Evolutionary conservation across 2,888 invertebrate genomes (phyloP).

Genomic region (Disparrhopalites patrizii): DNA sequence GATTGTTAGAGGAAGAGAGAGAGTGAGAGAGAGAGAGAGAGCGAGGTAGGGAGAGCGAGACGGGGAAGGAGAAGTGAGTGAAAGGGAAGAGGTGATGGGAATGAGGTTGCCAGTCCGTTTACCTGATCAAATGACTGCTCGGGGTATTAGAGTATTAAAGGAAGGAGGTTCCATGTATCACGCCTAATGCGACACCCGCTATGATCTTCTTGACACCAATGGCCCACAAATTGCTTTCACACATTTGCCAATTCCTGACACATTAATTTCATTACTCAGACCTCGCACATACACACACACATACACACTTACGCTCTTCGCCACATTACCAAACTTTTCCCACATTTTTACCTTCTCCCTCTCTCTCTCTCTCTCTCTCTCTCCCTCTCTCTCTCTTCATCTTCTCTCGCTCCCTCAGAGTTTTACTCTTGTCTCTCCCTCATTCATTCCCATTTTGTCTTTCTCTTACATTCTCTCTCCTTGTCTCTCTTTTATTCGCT

Average conservation of each 20-base stretch:
- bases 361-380: too few relatives aligned
- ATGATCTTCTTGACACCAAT: constrained; percentile 37
- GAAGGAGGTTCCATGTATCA: constrained; percentile 32
- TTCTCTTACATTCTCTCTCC: too few relatives aligned
- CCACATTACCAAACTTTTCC: constrained; percentile 12
- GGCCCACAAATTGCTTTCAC: constrained; percentile 37
- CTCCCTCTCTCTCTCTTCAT: too few relatives aligned
- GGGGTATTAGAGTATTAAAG: constrained; percentile 28
- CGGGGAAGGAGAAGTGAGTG: constrained; percentile 10
- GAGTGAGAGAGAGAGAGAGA: background rate
- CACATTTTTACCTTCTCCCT: background rate
- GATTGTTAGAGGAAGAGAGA: background rate
- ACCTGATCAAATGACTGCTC: constrained; percentile 32
- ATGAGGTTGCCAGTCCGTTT: constrained; percentile 23
- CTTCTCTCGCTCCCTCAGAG: too few relatives aligned
- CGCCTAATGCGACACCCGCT: constrained; percentile 35
- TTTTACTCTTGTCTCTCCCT: background rate
- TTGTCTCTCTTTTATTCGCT: too few relatives aligned
- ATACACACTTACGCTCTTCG: too few relatives aligned
- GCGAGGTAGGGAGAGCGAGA: too few relatives aligned
- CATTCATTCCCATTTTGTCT: too few relatives aligned
- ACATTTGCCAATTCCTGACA: constrained; percentile 40
- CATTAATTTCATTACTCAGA: constrained; percentile 35
- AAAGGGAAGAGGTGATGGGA: constrained; percentile 4
- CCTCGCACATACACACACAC: too few relatives aligned